Conservation (phyloP, 2,888 invertebrate genomes). For the Eledona agricola region DNA sequence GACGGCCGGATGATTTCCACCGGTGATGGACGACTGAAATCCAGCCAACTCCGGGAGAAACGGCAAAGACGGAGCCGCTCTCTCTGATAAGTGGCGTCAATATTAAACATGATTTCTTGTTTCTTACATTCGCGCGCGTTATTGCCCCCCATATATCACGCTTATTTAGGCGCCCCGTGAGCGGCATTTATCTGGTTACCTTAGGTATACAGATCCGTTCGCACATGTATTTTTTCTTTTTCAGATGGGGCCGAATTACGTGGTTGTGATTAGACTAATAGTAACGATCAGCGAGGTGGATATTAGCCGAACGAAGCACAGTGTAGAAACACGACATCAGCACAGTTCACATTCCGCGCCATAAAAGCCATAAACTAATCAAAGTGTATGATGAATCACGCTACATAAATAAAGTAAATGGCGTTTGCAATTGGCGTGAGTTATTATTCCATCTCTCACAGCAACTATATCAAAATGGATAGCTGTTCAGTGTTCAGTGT, state of each 20-base stretch:
- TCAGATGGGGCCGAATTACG: too few relatives aligned
- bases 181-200: constrained; percentile 50
- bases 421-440: constrained; percentile 65
- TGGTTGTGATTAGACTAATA: too few relatives aligned
- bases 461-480: constrained; percentile 63
- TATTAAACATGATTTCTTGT: constrained; percentile 61
- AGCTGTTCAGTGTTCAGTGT: constrained; percentile 51
- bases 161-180: constrained; percentile 56
- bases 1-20: constrained; percentile 61
- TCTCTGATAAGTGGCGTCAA: constrained; percentile 59
- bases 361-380: constrained; percentile 65
- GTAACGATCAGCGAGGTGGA: constrained; percentile 24
- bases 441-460: constrained; percentile 64
- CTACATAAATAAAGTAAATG: constrained; percentile 65
- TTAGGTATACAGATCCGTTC: constrained; percentile 18
- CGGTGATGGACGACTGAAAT: constrained; percentile 62
- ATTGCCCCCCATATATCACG: constrained; percentile 58
- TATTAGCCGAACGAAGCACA: constrained; percentile 46
- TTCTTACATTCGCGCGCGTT: constrained; percentile 59
- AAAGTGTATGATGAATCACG: constrained; percentile 64
- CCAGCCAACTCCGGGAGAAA: constrained; percentile 50
- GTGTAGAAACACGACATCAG: constrained; percentile 58
- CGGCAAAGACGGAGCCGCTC: constrained; percentile 34
- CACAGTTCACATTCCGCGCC: constrained; percentile 61
- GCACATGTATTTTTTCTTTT: constrained; percentile 4